Percentiles rank a stretch among this genome's conserved stretches.
These are phyloP conservation scores for Felis catus DNA, from an alignment of 2,113 vertebrate genomes.

Conservation along the genomic window DNA sequence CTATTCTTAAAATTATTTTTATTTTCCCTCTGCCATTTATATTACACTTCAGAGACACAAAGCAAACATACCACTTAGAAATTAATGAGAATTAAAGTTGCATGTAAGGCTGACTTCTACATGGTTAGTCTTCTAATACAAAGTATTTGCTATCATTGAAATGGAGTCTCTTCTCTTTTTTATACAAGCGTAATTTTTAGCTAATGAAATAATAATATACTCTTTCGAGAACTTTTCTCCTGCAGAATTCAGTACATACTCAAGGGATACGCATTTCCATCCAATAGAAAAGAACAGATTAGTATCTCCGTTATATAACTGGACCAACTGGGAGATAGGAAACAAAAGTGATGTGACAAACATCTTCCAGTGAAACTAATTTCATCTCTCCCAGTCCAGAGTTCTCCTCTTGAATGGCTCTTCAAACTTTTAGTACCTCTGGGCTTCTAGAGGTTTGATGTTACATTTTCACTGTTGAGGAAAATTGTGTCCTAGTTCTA, in stretches of 20 bases:
- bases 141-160: conserved; percentile 7
- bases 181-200: conserved; percentile 43
- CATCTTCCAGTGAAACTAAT: not conserved
- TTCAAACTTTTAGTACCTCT: not conserved
- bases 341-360: not conserved
- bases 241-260: not conserved
- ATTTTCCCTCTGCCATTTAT: conserved; percentile 82
- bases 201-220: conserved; percentile 11
- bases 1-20: conserved; percentile 70
- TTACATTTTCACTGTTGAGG: conserved; percentile 2
- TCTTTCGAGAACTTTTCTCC: conserved; percentile 1
- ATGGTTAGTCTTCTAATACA: not conserved
- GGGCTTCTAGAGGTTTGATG: not conserved
- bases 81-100: conserved; percentile 42
- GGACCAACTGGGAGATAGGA: not conserved
- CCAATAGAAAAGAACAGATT: not conserved
- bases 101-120: not conserved
- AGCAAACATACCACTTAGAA: not conserved
- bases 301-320: not conserved
- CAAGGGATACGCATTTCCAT: not conserved
- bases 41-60: conserved; percentile 40
- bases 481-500: not conserved
- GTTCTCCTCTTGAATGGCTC: not conserved
- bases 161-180: not conserved
- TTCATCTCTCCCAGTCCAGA: not conserved